Base-by-base conservation (phyloP, 2,888 invertebrate species). In the Caradrina clavipalpis region DNA sequence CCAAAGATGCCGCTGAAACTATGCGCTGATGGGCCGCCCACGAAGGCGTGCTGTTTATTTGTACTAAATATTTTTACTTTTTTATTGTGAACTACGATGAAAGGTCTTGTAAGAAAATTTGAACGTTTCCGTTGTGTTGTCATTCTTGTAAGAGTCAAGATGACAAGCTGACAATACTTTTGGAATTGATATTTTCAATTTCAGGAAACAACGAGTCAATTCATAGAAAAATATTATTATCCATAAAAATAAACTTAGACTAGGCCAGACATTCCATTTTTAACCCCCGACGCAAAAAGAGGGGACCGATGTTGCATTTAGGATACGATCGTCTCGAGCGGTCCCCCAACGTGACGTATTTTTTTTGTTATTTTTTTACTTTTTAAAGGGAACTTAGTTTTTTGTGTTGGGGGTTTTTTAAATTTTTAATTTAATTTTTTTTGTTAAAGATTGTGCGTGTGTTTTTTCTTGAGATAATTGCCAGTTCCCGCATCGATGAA, bases 1-100 rank as follows among this genome's bases (percentile, higher is more conserved):
- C 86, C 92, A 92, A 94, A 95, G 92, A 91, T 76, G 87, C 93
- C 93, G 94, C 93, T 94, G 93, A 92, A 93, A 92, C 87, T 89
- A 88, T 87, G 88, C 91, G 80, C 69, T 91, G 92, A 91, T 91
- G 87, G 95, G 92, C 95, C 95, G 92, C 95, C 94, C 95, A 95
- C 95, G 94, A 89, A 72, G 90, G 31, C 57, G 71, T 69, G 63
- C 64, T 78, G 78, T 80, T 73, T 77, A 78, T 83, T 80, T 78
- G 54, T 49, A 72, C 79, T 67, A 76, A 65, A 70, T 55, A 49
- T 70, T 74, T 53, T 13, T 72, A 71, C n/a, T 50, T 83, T 80
- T 78, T 76, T 70, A 77, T 76, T 83, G 55, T 10, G 1, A 54
- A 39, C 19, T 26, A 26, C 26, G 26, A 39, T 50, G 3, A 54